A percentile compares a stretch with the other conserved stretches of the same genome.
Evolutionary conservation across 2,113 vertebrate species (phyloP).

Genomic region (Apteryx owenii): DNA sequence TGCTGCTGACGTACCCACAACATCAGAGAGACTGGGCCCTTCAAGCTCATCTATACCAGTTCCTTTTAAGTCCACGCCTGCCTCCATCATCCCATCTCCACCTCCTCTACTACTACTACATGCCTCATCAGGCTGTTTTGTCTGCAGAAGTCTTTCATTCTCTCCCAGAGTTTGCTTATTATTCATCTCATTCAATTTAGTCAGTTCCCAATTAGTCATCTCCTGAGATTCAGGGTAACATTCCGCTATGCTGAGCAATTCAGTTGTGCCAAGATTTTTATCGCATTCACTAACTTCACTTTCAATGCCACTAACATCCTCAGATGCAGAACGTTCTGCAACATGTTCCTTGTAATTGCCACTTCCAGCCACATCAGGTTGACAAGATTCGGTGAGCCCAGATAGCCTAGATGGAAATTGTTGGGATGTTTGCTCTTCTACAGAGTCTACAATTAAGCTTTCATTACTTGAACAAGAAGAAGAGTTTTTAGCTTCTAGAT

Average conservation of each 20-base stretch:
- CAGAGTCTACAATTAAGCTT: background rate
- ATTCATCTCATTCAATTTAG: slow-evolving; percentile 73
- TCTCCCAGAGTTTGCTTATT: slow-evolving; percentile 74
- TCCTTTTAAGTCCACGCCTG: slow-evolving; percentile 59
- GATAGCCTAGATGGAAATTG: slow-evolving; percentile 50
- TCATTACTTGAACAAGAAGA: slow-evolving; percentile 46
- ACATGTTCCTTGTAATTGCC: slow-evolving; percentile 54
- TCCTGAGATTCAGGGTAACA: slow-evolving; percentile 77
- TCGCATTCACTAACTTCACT: slow-evolving; percentile 45
- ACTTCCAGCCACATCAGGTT: slow-evolving; percentile 46
- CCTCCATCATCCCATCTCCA: slow-evolving; percentile 46
- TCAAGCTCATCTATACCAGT: slow-evolving; percentile 64
- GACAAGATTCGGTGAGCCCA: slow-evolving; percentile 49
- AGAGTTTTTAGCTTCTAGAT: slow-evolving; percentile 51
- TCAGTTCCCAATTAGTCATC: slow-evolving; percentile 71
- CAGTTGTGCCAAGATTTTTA: slow-evolving; percentile 45
- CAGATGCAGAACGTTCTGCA: slow-evolving; percentile 57
- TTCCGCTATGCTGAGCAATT: slow-evolving; percentile 55
- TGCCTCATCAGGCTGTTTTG: slow-evolving; percentile 56
- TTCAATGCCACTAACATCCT: slow-evolving; percentile 55
- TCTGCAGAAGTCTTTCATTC: slow-evolving; percentile 55
- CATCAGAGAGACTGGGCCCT: slow-evolving; percentile 64
- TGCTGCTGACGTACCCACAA: slow-evolving; percentile 67
- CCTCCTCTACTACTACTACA: slow-evolving; percentile 50
- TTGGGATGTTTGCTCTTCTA: slow-evolving; percentile 55